Conservation (phyloP, 2,797 vertebrate genomes). For the Zenarchopterus dispar region DNA sequence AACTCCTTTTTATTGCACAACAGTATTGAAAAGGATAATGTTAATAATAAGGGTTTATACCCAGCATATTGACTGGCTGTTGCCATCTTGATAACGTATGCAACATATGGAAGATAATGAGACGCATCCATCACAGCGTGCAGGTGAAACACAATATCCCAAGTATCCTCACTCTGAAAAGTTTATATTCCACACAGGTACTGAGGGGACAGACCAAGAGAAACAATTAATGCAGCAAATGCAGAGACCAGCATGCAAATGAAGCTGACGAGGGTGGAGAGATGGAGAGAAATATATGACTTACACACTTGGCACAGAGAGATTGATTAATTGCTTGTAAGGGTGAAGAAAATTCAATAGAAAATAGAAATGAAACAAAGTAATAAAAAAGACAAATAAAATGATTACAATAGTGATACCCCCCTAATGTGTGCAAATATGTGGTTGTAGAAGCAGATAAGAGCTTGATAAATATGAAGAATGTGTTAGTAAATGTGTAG, state of each 20-base stretch:
- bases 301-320: conserved; percentile 47
- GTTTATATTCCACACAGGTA: conserved; percentile 51
- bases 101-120: conserved; percentile 41
- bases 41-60: conserved; percentile 32
- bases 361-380: conserved; percentile 46
- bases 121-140: conserved; percentile 43
- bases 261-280: conserved; percentile 19
- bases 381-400: conserved; percentile 42
- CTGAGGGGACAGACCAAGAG: conserved; percentile 26
- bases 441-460: conserved; percentile 20
- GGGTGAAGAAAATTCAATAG: conserved; percentile 29
- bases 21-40: conserved; percentile 20
- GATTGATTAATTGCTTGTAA: conserved; percentile 59
- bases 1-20: no score
- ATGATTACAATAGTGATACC: conserved; percentile 6
- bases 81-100: conserved; percentile 39
- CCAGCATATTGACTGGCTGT: conserved; percentile 40
- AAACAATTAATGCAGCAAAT: conserved; percentile 48
- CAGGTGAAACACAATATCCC: conserved; percentile 29
- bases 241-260: conserved; percentile 56
- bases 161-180: conserved; percentile 20
- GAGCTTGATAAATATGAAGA: conserved; percentile 41
- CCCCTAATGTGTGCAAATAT: conserved; percentile 2
- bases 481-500: conserved; percentile 3
- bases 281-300: conserved; percentile 38